Base-by-base conservation (phyloP, 1,140 invertebrate genomes). In the Kradibia gibbosae region DNA sequence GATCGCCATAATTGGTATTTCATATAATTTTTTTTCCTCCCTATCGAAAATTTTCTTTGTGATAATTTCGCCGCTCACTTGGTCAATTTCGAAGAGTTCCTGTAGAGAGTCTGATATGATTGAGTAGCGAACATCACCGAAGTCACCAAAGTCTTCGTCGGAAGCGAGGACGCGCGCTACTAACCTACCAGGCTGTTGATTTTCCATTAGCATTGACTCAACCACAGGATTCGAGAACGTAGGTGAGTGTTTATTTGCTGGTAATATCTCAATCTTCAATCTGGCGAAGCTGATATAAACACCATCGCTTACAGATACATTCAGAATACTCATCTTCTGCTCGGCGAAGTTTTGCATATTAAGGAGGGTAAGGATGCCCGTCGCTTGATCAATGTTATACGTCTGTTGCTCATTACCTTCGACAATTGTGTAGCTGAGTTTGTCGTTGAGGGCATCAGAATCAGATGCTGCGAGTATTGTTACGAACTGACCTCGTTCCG, bases 251-350 rank as follows among this genome's bases (percentile, higher is more conserved):
- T 93, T 92, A 91, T 98, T 99, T 31, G 95, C 95, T 10, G 96
- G 94, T 45, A 96, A 89, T 57, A 98, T 93, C 83, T 94, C 94
- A 48, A 99, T 94, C 91, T 96, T 95, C 1, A 97, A 93, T 67
- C 95, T 90, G 0, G 96, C 94, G 89, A 97, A 97, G 67, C 94
- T 95, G 3, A 96, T 97, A 89, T 97, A 96, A 15, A 98, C 95
- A 7, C 97, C 97, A 91, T 99, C 97, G 48, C 96, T 97, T 25
- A 97, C 97, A 1, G 96, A 97, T 25, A 99, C 94, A 89, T 98
- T 98, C 11, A 98, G 90, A 83, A 94, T 91, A 83, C 94, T 94
- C 82, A 92, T 90, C 65, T 93, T 91, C 72, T 93, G 91, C 17
- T 94, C 92, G 7, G 93, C 92, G 70, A 95, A 94, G 84, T 94